Conservation (phyloP, 1,140 invertebrate genomes). For the Drosophila willistoni region DNA sequence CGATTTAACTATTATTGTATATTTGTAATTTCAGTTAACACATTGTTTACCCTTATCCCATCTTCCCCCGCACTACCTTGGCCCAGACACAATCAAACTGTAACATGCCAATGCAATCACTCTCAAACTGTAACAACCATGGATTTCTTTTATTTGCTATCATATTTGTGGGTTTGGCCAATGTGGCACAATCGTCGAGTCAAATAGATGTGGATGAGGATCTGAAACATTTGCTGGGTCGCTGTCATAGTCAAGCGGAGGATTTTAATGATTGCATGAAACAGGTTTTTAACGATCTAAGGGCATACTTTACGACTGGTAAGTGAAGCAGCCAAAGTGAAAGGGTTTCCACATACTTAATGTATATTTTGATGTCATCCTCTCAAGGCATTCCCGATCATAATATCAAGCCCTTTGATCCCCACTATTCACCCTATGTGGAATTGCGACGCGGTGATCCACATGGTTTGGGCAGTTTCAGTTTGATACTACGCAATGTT, state of each 20-base stretch:
- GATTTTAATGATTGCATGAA: slow-evolving; percentile 90
- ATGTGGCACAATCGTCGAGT: slow-evolving; percentile 33
- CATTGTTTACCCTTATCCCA: not conserved
- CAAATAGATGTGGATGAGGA: slow-evolving; percentile 72
- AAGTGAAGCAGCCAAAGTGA: slow-evolving; percentile 37
- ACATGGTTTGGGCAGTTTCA: slow-evolving; percentile 86
- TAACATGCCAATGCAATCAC: slow-evolving; percentile 51
- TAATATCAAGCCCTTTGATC: slow-evolving; percentile 90
- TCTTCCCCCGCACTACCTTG: not conserved
- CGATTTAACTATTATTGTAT: slow-evolving; percentile 18
- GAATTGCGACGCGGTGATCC: slow-evolving; percentile 86
- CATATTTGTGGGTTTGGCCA: not conserved
- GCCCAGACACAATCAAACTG: not conserved
- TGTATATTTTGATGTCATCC: not conserved
- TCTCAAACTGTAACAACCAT: slow-evolving; percentile 47
- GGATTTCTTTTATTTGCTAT: not conserved
- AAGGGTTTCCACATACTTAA: not conserved
- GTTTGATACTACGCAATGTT: slow-evolving; percentile 88
- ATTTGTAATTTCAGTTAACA: slow-evolving; percentile 50
- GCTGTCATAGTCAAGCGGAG: slow-evolving; percentile 86
- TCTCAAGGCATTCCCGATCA: slow-evolving; percentile 87
- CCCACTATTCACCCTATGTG: slow-evolving; percentile 88
- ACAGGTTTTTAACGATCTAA: slow-evolving; percentile 88
- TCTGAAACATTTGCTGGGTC: slow-evolving; percentile 83
- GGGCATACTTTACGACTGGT: slow-evolving; percentile 89